phyloP scores from a whole-genome alignment of 2,797 vertebrate genomes.

The Rhyacichthys aspro region DNA sequence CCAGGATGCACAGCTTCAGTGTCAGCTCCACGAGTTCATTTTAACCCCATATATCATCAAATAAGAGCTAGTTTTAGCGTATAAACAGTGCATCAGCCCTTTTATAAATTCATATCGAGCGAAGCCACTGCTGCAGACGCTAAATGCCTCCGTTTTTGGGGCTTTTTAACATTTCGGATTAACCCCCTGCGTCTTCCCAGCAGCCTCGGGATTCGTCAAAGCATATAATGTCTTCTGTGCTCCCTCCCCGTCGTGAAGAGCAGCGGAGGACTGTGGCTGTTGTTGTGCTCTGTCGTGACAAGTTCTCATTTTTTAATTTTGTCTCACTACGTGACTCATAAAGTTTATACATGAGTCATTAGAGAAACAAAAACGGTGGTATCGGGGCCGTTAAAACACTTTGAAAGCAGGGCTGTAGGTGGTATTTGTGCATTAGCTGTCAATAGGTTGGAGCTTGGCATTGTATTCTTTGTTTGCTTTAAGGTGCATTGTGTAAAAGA shows the following conservation, averaged over 20 bases:
- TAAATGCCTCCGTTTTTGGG: background rate
- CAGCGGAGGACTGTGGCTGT: slow-evolving; percentile 8
- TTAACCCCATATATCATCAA: slow-evolving; percentile 21
- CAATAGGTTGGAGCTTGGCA: background rate
- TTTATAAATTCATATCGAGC: background rate
- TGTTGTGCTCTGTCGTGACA: background rate
- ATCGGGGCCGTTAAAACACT: background rate
- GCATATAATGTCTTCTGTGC: slow-evolving; percentile 27
- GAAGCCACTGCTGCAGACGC: background rate
- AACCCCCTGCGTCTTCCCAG: slow-evolving; percentile 49
- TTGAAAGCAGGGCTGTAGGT: background rate
- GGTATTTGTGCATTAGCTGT: background rate
- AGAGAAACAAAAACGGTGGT: background rate
- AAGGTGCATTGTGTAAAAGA: too few species aligned
- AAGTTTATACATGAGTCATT: background rate
- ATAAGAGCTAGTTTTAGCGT: slow-evolving; percentile 6
- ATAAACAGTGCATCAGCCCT: too few species aligned
- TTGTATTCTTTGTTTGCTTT: background rate
- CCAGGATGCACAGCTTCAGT: too few species aligned
- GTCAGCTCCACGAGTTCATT: too few species aligned
- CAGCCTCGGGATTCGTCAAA: slow-evolving; percentile 27
- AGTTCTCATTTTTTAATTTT: slow-evolving; percentile 15
- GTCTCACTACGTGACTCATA: slow-evolving; percentile 28
- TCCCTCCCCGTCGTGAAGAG: slow-evolving; percentile 14
- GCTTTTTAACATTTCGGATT: slow-evolving; percentile 36